phyloP scores from a whole-genome alignment of 2,113 vertebrate genomes.

The Pedetes capensis region DNA sequence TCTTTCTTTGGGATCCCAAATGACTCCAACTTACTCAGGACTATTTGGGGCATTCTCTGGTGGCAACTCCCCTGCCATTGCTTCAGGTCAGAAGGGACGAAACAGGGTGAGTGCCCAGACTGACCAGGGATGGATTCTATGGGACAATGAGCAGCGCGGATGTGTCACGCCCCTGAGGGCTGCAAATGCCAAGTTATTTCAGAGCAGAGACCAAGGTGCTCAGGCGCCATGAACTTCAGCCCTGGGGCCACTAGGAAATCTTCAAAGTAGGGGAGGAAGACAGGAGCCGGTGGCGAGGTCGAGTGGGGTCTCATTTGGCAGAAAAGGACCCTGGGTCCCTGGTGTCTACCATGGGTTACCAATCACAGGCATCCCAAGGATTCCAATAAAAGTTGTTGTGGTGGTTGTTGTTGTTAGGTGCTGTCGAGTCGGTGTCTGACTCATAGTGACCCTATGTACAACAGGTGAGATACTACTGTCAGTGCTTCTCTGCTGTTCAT shows the following conservation, averaged over 20 bases:
- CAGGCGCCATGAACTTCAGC: background rate
- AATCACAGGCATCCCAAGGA: no score
- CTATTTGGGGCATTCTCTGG: no score
- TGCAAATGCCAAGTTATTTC: background rate
- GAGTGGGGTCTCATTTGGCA: background rate
- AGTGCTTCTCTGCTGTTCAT: no score
- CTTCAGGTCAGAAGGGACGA: background rate
- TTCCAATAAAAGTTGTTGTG: background rate
- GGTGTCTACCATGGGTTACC: background rate
- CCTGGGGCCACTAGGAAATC: background rate
- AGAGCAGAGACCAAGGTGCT: background rate
- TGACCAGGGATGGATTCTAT: background rate
- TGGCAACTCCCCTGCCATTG: background rate
- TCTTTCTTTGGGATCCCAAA: background rate
- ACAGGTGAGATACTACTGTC: no score
- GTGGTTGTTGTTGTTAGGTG: no score
- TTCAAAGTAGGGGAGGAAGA: background rate
- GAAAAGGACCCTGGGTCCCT: background rate
- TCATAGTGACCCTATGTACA: no score
- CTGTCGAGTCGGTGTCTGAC: no score
- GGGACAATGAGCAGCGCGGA: background rate
- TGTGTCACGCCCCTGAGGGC: rapidly evolving
- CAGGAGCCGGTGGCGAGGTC: background rate
- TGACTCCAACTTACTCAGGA: background rate
- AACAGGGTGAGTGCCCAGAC: background rate